Percentiles rank a stretch among this genome's conserved stretches.
phyloP scores from a whole-genome alignment of 2,113 vertebrate species.

The Ptilorrhoa leucosticta region DNA sequence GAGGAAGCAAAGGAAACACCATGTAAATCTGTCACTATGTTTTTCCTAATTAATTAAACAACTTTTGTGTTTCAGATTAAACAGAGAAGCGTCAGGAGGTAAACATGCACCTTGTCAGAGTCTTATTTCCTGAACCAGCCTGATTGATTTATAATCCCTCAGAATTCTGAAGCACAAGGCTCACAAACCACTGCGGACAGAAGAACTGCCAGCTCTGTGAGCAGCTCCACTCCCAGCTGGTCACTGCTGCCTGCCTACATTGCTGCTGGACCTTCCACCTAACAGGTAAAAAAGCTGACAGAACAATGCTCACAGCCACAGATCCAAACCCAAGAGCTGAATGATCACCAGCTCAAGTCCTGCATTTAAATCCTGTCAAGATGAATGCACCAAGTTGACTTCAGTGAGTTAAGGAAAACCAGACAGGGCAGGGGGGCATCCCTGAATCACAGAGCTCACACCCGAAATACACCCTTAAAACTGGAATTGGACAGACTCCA shows the following conservation, averaged over 20 bases:
- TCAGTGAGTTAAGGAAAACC: neutral
- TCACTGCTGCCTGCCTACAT: neutral
- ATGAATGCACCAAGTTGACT: neutral
- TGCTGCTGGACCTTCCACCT: neutral
- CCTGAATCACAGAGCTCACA: neutral
- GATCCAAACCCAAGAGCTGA: neutral
- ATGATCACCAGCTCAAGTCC: neutral
- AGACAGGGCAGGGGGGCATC: neutral
- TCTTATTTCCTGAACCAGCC: conserved; percentile 19
- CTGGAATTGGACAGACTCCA: neutral
- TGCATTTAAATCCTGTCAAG: neutral
- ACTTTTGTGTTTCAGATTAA: conserved; percentile 35
- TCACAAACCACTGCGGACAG: neutral
- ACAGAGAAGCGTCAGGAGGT: conserved; percentile 44
- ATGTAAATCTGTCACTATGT: neutral
- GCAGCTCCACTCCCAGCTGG: neutral
- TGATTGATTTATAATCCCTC: conserved; percentile 43
- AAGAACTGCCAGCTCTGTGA: neutral
- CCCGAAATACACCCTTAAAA: fast-evolving
- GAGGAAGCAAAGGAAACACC: neutral
- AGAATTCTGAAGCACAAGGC: neutral
- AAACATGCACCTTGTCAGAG: conserved; percentile 32
- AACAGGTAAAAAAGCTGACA: neutral
- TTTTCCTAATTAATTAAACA: conserved; percentile 61
- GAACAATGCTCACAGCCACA: neutral